Conservation (phyloP, 92 coral and sea anemone genomes). For the Metridium senile region DNA sequence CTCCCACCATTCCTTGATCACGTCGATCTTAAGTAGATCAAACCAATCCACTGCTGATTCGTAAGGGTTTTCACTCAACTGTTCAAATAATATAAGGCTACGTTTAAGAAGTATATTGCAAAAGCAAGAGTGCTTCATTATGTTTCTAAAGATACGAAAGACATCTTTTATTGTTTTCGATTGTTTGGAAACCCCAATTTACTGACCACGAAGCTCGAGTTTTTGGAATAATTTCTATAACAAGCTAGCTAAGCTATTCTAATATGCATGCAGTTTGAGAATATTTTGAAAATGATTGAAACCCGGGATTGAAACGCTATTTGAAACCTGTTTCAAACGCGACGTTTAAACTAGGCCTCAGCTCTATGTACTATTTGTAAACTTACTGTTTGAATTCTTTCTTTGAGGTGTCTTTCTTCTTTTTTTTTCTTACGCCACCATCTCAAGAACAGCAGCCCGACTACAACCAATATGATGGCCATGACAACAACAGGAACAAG, state of each 20-base stretch:
- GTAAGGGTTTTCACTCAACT: constrained; percentile 20
- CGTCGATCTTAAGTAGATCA: constrained; percentile 17
- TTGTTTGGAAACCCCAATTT: too few relatives aligned
- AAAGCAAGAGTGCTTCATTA: background rate
- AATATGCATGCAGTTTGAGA: too few relatives aligned
- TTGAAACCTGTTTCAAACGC: background rate
- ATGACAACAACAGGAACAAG: constrained; percentile 20
- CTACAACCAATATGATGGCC: constrained; percentile 3
- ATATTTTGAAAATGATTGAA: background rate
- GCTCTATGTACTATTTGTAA: background rate
- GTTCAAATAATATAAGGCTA: too few relatives aligned
- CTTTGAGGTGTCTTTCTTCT: background rate
- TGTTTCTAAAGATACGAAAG: background rate
- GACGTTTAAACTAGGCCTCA: background rate
- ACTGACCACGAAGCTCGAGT: too few relatives aligned
- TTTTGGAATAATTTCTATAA: too few relatives aligned
- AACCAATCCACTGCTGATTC: constrained; percentile 15
- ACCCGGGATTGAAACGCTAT: background rate
- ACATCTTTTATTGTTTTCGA: too few relatives aligned
- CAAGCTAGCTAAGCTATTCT: too few relatives aligned
- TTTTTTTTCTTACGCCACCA: constrained; percentile 37
- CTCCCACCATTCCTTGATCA: constrained; percentile 33
- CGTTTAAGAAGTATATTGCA: background rate
- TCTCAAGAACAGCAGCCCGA: constrained; percentile 6
- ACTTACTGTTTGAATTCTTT: constrained; percentile 18